Conservation (phyloP, 1,140 invertebrate species). For the Drosophila sp. region DNA sequence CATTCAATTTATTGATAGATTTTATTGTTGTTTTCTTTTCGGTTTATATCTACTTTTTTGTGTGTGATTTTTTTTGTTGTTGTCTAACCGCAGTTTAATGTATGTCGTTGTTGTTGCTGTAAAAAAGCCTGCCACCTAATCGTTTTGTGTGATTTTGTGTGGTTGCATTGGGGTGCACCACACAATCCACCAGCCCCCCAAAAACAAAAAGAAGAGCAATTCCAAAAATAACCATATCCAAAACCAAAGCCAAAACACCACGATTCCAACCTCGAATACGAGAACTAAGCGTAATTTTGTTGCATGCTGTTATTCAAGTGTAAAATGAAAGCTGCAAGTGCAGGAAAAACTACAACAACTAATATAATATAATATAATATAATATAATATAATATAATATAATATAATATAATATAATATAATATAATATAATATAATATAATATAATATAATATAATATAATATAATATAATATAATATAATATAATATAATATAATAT, state of each 20-base stretch:
- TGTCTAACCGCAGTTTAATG: constrained; percentile 39
- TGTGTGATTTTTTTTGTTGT: constrained; percentile 12
- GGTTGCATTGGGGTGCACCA: constrained; percentile 67
- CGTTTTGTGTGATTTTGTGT: constrained; percentile 74
- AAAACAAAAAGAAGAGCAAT: constrained; percentile 6
- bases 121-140: constrained; percentile 61
- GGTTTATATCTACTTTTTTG: constrained; percentile 1
- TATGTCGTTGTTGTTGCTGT: constrained; percentile 23
- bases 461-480: too few relatives aligned
- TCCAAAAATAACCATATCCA: too few relatives aligned
- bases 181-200: constrained; percentile 20
- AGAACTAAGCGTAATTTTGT: neutral
- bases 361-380: too few relatives aligned
- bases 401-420: too few relatives aligned
- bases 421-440: too few relatives aligned
- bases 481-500: too few relatives aligned
- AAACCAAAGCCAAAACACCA: neutral
- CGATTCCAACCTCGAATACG: neutral
- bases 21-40: constrained; percentile 13
- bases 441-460: too few relatives aligned
- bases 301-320: constrained; percentile 31
- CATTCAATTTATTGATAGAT: constrained; percentile 26
- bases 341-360: constrained; percentile 1
- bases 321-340: constrained; percentile 23
- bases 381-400: too few relatives aligned